Evolutionary conservation across 1,140 invertebrate species (phyloP).

Genomic region (Caenorhabditis tropicalis): DNA sequence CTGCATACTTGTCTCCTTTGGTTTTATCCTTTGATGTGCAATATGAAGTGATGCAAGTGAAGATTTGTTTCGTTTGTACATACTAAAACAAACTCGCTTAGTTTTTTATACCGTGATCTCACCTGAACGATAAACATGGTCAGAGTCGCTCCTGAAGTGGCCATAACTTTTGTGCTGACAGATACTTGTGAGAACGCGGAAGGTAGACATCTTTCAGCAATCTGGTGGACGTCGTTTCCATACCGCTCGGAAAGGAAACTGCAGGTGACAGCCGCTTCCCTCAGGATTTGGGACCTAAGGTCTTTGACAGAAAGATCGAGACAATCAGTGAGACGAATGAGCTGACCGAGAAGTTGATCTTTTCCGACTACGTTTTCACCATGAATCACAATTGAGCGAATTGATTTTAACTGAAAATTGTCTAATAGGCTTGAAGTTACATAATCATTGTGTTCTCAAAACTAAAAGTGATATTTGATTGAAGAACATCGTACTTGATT

Average conservation of each 20-base stretch:
- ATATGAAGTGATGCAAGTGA: not conserved
- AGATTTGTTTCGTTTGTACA: conserved; percentile 12
- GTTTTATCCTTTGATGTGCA: conserved; percentile 12
- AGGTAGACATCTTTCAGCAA: conserved; percentile 21
- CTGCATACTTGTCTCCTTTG: not conserved
- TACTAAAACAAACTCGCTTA: not conserved
- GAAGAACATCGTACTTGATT: not conserved
- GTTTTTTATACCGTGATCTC: not conserved
- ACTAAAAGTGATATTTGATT: not conserved
- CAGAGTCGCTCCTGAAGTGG: not conserved
- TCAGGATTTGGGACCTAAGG: not conserved
- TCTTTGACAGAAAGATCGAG: not conserved
- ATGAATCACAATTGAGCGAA: not conserved
- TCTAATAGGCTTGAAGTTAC: not conserved
- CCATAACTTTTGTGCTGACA: conserved; percentile 15
- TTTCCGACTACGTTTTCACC: conserved; percentile 1
- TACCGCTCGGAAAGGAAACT: not conserved
- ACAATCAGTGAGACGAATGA: not conserved
- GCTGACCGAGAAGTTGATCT: not conserved
- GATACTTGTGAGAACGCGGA: not conserved
- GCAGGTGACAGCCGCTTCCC: conserved; percentile 10
- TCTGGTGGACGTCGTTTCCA: conserved; percentile 8
- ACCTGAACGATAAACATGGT: not conserved
- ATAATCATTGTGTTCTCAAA: not conserved
- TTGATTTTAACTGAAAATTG: not conserved